Base-by-base conservation (phyloP, 2,888 invertebrate species). In the Agapostemon virescens region DNA sequence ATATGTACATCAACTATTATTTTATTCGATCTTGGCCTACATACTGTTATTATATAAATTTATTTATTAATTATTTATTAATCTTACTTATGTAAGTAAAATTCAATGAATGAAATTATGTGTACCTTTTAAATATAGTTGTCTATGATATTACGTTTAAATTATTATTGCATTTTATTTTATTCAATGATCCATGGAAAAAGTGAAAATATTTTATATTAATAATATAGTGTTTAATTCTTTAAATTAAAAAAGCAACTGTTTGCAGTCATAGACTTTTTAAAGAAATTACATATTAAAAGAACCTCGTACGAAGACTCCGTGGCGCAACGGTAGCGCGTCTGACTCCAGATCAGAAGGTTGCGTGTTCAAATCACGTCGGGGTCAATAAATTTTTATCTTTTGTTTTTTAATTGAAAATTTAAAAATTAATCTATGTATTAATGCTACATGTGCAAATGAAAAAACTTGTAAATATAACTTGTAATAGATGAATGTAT, bases 301-400 rank as follows among this genome's bases (percentile, higher is more conserved):
- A 63, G 20, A 36, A 3, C 1, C n/a, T 15, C 38, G 63, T 63
- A 45, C 52, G 1, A 81, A 88, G 96, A 96, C 96, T 96, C 96
- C 96, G 97, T 97, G 97, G 97, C 97, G 97, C 97, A 97, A 97
- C 96, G 97, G 97, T 97, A 97, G 97, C 97, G 97, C 97, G 97
- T 97, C 97, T 97, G 97, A 97, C 97, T 97, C 97, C 97, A 97
- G 97, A 97, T 97, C 97, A 97, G 97, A 97, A 97, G 97, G 97
- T 97, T 97, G 97, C 97, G 97, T 97, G 97, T 97, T 97, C 97
- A 96, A 97, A 97, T 97, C 97, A 97, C 97, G 97, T 97, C 97
- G 97, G 97, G 97, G 97, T 97, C 97, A 68, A 40, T 42, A 1
- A 15, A 15, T 67, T 49, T 49, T 49, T 68, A 2, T 36, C 17